A percentile compares a stretch with the other conserved stretches of the same genome.
Evolutionary conservation across 2,113 vertebrate species (phyloP).

Genomic region (Geococcyx californianus): DNA sequence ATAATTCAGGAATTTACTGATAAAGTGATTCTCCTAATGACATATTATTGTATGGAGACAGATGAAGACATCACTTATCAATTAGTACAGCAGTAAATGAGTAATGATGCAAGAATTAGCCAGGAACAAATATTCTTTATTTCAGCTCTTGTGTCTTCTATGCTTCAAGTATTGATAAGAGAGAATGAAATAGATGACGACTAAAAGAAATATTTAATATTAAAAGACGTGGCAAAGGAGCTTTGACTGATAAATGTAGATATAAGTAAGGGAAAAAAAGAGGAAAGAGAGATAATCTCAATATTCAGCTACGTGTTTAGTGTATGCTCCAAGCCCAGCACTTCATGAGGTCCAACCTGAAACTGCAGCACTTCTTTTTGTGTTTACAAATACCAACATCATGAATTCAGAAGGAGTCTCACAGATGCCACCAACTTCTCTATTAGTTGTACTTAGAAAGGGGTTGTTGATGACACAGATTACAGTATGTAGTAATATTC

Average conservation of each 20-base stretch:
- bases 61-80: not conserved
- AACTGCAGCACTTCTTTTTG: not conserved
- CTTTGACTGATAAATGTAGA: not conserved
- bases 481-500: not conserved
- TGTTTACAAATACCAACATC: not conserved
- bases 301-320: not conserved
- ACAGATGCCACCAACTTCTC: not conserved
- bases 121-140: not conserved
- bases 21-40: not conserved
- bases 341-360: not conserved
- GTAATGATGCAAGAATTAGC: not conserved
- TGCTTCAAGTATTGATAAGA: not conserved
- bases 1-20: slow-evolving; percentile 1
- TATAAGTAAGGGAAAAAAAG: fast-evolving
- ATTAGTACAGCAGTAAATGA: not conserved
- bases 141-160: not conserved
- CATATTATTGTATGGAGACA: not conserved
- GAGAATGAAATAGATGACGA: not conserved
- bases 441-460: not conserved
- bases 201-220: not conserved
- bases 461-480: not conserved
- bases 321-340: not conserved
- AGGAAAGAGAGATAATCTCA: not conserved
- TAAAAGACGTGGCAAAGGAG: not conserved
- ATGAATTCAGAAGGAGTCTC: not conserved